These are phyloP conservation scores for Pyralis farinalis DNA, from an alignment of 2,888 invertebrate genomes.

Conservation along the genomic window DNA sequence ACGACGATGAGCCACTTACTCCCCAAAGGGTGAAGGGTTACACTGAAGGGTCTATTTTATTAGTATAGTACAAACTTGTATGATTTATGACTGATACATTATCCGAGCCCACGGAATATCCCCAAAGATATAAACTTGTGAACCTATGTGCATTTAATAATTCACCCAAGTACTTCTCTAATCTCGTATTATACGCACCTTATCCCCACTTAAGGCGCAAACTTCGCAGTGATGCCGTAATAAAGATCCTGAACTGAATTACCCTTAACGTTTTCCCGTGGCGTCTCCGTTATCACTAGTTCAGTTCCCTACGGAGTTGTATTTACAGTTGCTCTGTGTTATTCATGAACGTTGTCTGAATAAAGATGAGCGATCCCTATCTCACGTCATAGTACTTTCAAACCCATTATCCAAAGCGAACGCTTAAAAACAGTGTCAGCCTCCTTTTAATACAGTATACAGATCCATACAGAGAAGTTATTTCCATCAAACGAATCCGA, in stretches of 20 bases:
- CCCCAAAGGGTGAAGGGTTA: no score
- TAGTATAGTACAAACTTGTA: background rate
- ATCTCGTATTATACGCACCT: constrained; percentile 52
- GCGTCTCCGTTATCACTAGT: constrained; percentile 57
- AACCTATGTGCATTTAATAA: constrained; percentile 44
- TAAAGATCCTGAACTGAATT: constrained; percentile 65
- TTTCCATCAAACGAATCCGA: constrained; percentile 14
- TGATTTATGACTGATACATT: constrained; percentile 3
- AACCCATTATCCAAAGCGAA: constrained; percentile 35
- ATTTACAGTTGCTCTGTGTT: constrained; percentile 60
- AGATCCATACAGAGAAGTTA: background rate
- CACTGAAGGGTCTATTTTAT: background rate
- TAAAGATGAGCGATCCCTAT: constrained; percentile 63
- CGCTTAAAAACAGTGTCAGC: constrained; percentile 19
- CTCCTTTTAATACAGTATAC: constrained; percentile 1
- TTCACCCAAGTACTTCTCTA: constrained; percentile 43
- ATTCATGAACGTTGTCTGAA: constrained; percentile 70
- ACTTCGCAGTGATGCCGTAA: constrained; percentile 45
- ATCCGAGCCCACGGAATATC: background rate
- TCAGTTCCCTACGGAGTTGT: constrained; percentile 50
- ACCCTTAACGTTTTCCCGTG: constrained; percentile 38
- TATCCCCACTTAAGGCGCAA: constrained; percentile 47
- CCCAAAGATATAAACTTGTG: constrained; percentile 10
- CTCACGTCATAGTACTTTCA: constrained; percentile 41
- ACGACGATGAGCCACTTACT: no score